These are phyloP conservation scores for Myxocyprinus asiaticus DNA, from an alignment of 2,113 vertebrate genomes.

Conservation along the genomic window DNA sequence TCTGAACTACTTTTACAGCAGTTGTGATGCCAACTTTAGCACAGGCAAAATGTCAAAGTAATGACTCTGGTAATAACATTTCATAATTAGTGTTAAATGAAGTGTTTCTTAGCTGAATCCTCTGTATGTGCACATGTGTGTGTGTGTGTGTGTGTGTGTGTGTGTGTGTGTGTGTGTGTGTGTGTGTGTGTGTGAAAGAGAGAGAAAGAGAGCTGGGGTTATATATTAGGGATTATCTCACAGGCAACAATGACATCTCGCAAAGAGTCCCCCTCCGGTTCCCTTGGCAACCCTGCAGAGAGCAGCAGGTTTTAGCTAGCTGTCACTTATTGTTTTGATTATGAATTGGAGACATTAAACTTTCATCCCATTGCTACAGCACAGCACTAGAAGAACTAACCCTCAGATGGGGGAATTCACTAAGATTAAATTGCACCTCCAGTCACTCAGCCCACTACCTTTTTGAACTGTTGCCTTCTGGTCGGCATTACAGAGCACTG, in stretches of 20 bases:
- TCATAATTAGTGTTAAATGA: constrained; percentile 13
- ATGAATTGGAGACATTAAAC: constrained; percentile 67
- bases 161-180: too few species aligned
- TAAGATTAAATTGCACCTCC: too few species aligned
- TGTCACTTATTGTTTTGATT: constrained; percentile 62
- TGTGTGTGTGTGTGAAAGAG: too few species aligned
- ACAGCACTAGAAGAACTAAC: neutral
- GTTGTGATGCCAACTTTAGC: neutral
- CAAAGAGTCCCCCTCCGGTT: constrained; percentile 56
- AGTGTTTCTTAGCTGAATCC: neutral
- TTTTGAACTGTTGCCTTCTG: too few species aligned
- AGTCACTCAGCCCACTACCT: too few species aligned
- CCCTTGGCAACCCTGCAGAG: constrained; percentile 52
- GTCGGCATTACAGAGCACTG: too few species aligned
- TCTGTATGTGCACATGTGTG: too few species aligned
- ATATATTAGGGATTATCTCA: constrained; percentile 61
- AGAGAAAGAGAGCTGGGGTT: constrained; percentile 53
- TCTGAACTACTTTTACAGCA: neutral
- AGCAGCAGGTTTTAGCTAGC: constrained; percentile 58
- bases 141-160: too few species aligned
- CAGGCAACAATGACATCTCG: constrained; percentile 56
- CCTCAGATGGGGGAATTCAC: too few species aligned
- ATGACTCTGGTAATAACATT: constrained; percentile 3
- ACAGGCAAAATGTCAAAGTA: neutral
- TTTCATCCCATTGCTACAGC: constrained; percentile 55